These are phyloP conservation scores for Babyrousa celebensis DNA, from an alignment of 2,797 vertebrate genomes.

Conservation along the genomic window DNA sequence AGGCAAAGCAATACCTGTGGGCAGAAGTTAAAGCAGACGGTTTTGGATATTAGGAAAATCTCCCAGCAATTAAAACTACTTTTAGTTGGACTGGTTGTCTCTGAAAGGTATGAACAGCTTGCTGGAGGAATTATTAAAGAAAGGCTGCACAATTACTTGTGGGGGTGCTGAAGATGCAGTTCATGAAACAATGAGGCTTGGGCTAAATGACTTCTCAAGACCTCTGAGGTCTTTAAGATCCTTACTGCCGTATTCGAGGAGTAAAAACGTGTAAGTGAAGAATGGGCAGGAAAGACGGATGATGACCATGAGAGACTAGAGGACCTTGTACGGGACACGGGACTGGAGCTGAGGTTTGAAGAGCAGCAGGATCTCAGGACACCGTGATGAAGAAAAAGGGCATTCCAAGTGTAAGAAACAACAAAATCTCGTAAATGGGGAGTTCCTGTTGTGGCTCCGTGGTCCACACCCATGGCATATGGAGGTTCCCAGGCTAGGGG, in stretches of 20 bases:
- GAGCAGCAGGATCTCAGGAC: neutral
- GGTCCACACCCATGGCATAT: no score
- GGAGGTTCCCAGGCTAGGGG: no score
- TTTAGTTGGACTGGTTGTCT: neutral
- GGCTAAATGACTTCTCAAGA: neutral
- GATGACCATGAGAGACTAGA: no score
- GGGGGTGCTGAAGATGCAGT: neutral
- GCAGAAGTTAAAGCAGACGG: neutral
- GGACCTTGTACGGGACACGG: neutral
- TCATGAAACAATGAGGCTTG: neutral
- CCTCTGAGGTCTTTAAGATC: neutral
- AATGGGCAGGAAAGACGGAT: neutral
- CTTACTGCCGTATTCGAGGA: neutral
- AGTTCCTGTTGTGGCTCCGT: no score
- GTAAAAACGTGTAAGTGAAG: neutral
- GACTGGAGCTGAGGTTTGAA: conserved; percentile 12
- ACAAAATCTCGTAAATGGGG: neutral
- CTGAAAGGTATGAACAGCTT: neutral
- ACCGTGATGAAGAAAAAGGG: neutral
- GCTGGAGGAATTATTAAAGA: neutral
- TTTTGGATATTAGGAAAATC: neutral
- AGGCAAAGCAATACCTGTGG: neutral
- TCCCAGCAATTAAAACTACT: neutral
- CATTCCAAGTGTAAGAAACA: neutral
- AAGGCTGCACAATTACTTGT: neutral